Conservation (phyloP, 2,797 vertebrate species). For the Champsocephalus esox region DNA sequence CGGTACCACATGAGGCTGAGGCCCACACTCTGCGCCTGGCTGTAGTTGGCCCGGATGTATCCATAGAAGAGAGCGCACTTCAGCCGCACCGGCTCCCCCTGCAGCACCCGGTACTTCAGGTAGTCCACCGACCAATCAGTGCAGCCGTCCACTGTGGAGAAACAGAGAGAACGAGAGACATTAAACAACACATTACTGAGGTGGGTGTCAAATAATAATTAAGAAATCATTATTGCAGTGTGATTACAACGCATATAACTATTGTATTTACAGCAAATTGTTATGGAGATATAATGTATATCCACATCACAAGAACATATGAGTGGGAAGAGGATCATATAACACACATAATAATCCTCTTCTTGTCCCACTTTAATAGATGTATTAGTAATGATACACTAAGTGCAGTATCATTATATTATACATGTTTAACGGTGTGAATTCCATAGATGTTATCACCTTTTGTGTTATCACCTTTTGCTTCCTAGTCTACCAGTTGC, state of each 20-base stretch:
- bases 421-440: not conserved
- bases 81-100: conserved; percentile 96
- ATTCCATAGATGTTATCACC: conserved; percentile 6
- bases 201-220: not conserved
- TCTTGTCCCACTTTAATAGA: conserved; percentile 13
- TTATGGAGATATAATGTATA: not conserved
- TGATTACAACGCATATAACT: conserved; percentile 11
- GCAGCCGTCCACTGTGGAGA: conserved; percentile 92
- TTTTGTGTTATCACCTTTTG: not conserved
- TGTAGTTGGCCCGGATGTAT: conserved; percentile 98
- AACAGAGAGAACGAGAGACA: conserved; percentile 39
- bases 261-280: conserved; percentile 12
- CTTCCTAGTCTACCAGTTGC: conserved; percentile 10
- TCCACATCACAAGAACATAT: conserved; percentile 12
- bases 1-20: conserved; percentile 99
- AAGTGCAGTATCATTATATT: conserved; percentile 5
- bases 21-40: conserved; percentile 95
- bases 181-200: conserved; percentile 6
- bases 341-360: conserved; percentile 31
- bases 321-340: conserved; percentile 34
- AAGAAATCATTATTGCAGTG: not conserved
- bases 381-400: conserved; percentile 29
- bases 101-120: conserved; percentile 96
- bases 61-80: conserved; percentile 99
- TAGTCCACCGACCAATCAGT: conserved; percentile 99